Conservation (phyloP, 2,113 vertebrate genomes). For the Nansenia antarctica region DNA sequence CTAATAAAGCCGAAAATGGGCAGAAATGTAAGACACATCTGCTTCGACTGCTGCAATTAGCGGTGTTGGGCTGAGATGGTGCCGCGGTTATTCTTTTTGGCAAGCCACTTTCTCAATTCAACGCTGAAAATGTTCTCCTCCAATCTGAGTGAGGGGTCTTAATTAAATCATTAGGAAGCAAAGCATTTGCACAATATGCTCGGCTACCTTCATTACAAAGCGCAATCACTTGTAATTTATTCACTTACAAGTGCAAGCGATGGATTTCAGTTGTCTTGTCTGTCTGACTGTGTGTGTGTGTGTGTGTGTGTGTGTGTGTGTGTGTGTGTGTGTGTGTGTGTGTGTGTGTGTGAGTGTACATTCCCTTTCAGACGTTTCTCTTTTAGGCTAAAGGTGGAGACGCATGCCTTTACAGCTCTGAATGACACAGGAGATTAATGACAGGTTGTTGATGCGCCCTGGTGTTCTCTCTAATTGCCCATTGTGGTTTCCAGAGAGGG, state of each 20-base stretch:
- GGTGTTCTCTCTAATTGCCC: constrained; percentile 27
- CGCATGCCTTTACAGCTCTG: constrained; percentile 29
- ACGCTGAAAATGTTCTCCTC: constrained; percentile 65
- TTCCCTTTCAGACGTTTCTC: constrained; percentile 13
- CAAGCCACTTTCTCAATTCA: constrained; percentile 48
- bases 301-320: background rate
- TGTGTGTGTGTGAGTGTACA: background rate
- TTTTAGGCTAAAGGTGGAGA: constrained; percentile 34
- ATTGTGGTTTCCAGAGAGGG: background rate
- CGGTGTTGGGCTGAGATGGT: constrained; percentile 34
- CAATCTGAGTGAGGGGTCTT: constrained; percentile 65
- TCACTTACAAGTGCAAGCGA: constrained; percentile 48
- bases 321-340: background rate
- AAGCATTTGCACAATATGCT: constrained; percentile 69
- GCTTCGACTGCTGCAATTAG: constrained; percentile 66
- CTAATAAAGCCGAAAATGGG: constrained; percentile 61
- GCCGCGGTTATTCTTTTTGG: constrained; percentile 36
- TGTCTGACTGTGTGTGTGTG: constrained; percentile 16
- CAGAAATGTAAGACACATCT: constrained; percentile 65
- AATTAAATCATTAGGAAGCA: constrained; percentile 77
- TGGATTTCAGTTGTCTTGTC: constrained; percentile 35
- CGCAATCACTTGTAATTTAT: constrained; percentile 67
- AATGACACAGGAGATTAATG: constrained; percentile 37
- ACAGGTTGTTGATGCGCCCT: constrained; percentile 21
- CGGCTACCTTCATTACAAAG: constrained; percentile 66